Evolutionary conservation across 2,888 invertebrate species (phyloP).

Genomic region (Chorisops tibialis): DNA sequence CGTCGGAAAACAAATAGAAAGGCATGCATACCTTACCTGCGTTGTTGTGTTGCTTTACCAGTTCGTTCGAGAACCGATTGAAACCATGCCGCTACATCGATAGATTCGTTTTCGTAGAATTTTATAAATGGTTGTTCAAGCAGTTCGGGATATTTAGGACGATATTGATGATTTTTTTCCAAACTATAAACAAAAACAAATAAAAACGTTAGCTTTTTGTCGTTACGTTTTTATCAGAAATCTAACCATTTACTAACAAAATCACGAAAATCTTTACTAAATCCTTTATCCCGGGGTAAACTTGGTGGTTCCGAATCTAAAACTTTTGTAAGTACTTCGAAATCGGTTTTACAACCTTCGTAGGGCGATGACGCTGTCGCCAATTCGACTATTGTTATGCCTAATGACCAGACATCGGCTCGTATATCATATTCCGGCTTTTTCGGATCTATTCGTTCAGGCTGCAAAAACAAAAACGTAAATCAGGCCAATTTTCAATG

Average conservation of each 20-base stretch:
- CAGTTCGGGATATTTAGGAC: conserved; percentile 91
- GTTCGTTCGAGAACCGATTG: conserved; percentile 59
- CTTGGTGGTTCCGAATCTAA: conserved; percentile 85
- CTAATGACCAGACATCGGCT: conserved; percentile 99
- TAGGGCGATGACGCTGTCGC: conserved; percentile 96
- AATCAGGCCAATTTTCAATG: not conserved
- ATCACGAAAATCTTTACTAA: conserved; percentile 80
- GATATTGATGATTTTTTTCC: conserved; percentile 87
- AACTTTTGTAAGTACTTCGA: conserved; percentile 92
- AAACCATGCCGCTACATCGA: conserved; percentile 84
- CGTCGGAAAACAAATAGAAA: no score
- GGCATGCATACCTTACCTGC: conserved; percentile 44
- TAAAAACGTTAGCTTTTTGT: not conserved
- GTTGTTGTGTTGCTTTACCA: conserved; percentile 45
- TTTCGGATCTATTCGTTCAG: conserved; percentile 93
- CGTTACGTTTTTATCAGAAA: no score
- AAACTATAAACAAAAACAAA: conserved; percentile 58
- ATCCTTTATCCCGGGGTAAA: conserved; percentile 73
- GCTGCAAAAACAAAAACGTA: conserved; percentile 57
- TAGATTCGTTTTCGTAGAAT: conserved; percentile 67
- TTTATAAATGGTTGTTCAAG: conserved; percentile 85
- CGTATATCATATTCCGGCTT: conserved; percentile 97
- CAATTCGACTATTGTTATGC: conserved; percentile 92
- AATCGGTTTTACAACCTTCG: conserved; percentile 92
- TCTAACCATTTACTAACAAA: conserved; percentile 85